phyloP scores from a whole-genome alignment of 2,888 invertebrate genomes.

The Abrostola tripartita region DNA sequence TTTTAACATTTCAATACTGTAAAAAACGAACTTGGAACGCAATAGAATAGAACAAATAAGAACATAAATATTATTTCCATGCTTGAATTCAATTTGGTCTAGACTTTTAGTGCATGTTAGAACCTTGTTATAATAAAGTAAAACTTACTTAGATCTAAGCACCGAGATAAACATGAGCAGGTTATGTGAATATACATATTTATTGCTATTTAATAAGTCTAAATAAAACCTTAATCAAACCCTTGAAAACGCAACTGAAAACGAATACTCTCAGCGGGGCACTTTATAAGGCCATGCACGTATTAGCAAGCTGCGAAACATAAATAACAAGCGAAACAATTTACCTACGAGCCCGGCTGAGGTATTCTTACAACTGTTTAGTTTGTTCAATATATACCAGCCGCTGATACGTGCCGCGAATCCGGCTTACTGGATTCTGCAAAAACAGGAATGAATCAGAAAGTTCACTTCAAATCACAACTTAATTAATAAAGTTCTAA shows the following conservation, averaged over 20 bases:
- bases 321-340: constrained; percentile 86
- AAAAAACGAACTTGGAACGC: too few relatives aligned
- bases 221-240: constrained; percentile 51
- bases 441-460: constrained; percentile 29
- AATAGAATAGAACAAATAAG: too few relatives aligned
- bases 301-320: constrained; percentile 84
- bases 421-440: constrained; percentile 56
- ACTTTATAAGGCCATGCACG: constrained; percentile 78
- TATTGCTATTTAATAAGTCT: neutral
- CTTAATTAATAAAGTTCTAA: neutral
- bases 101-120: too few relatives aligned
- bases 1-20: too few relatives aligned
- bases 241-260: constrained; percentile 61
- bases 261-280: constrained; percentile 59
- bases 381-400: constrained; percentile 85
- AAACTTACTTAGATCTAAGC: too few relatives aligned
- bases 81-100: too few relatives aligned
- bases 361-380: constrained; percentile 87
- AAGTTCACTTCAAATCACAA: constrained; percentile 13
- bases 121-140: too few relatives aligned
- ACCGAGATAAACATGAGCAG: too few relatives aligned
- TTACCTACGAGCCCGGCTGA: constrained; percentile 82
- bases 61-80: too few relatives aligned
- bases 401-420: constrained; percentile 78
- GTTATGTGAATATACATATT: neutral